Percentiles rank a stretch among this genome's conserved stretches.
Conservation (phyloP, 2,113 vertebrate species). For the Bombycilla garrulus region DNA sequence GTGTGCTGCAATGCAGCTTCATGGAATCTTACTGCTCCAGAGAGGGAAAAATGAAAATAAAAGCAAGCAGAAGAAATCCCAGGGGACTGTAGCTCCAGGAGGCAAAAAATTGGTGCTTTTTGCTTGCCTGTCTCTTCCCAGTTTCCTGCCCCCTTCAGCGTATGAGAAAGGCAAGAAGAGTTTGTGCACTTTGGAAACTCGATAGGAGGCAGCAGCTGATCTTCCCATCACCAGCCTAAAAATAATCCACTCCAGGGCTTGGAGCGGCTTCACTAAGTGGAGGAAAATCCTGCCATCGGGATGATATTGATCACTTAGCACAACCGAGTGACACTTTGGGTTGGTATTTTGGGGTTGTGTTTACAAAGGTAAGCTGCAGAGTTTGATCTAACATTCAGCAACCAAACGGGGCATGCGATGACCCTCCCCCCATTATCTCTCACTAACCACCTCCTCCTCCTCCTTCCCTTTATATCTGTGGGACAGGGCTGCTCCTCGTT, state of each 20-base stretch:
- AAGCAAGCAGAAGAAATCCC: constrained; percentile 20
- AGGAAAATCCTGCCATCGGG: constrained; percentile 55
- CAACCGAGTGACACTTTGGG: constrained; percentile 12
- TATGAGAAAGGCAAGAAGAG: constrained; percentile 55
- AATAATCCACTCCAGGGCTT: constrained; percentile 81
- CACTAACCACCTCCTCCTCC: constrained; percentile 49
- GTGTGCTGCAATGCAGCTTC: neutral
- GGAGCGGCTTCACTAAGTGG: constrained; percentile 33
- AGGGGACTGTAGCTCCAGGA: constrained; percentile 33
- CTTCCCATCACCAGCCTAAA: constrained; percentile 84
- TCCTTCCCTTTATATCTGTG: constrained; percentile 45
- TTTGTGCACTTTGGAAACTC: constrained; percentile 77
- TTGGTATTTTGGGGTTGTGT: constrained; percentile 50
- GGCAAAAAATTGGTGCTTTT: constrained; percentile 20
- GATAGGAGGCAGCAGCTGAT: constrained; percentile 90
- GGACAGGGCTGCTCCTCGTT: constrained; percentile 38
- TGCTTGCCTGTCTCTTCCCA: constrained; percentile 49
- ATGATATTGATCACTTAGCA: constrained; percentile 58
- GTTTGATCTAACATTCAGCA: constrained; percentile 34
- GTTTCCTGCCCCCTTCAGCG: constrained; percentile 67
- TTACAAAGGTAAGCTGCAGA: constrained; percentile 42
- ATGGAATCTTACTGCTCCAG: neutral
- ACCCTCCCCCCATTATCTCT: constrained; percentile 28
- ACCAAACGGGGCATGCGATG: neutral
- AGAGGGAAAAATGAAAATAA: constrained; percentile 26